Evolutionary conservation across 2,888 invertebrate species (phyloP), one percentile per base, ranked within the genome.

Genomic region (Schizaphis graminum): DNA sequence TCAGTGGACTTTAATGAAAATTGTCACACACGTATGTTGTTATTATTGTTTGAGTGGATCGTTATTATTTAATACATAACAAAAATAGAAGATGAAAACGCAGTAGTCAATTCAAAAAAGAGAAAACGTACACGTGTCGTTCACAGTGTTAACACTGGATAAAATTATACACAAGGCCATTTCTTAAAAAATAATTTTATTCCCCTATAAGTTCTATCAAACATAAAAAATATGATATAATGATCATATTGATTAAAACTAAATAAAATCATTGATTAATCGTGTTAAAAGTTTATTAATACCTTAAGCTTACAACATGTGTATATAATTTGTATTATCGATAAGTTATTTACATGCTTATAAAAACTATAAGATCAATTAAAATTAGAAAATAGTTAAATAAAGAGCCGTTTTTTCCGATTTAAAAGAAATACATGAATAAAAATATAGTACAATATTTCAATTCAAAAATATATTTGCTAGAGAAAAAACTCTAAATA

Each of bases 81-180:
- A 86, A 61, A 91, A 94, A 86, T 56, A 86, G 61, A 94, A 91
- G 94, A 94, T 86, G 94, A 87, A 94, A 94, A 94, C 61, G 53
- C 53, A 53, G 53, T 53, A 53, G 53, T 94, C 67, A 67, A 41
- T 61, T 57, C 49, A 41, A 53, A 86, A 94, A 94, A 94, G 90
- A 94, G 94, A 94, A 94, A 94, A 94, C 90, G 90, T 61, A 57
- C 89, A 67, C 86, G 49, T 67, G 86, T 86, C 53, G 61, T 94
- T 91, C 91, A 94, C 61, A 85, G 67, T 57, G 86, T 94, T 86
- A 90, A 91, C 90, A 85, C 86, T 57, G 91, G 61, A 24, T 26
- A 67, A 91, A 91, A 91, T 49, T 86, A 86, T 85, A 67, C 61
- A 41, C 90, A 94, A 94, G 89, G 94, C 49, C 61, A 94, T 94